A percentile compares a stretch with the other conserved stretches of the same genome.
Evolutionary conservation across 2,113 vertebrate species (phyloP).

Genomic region (Strix uralensis): DNA sequence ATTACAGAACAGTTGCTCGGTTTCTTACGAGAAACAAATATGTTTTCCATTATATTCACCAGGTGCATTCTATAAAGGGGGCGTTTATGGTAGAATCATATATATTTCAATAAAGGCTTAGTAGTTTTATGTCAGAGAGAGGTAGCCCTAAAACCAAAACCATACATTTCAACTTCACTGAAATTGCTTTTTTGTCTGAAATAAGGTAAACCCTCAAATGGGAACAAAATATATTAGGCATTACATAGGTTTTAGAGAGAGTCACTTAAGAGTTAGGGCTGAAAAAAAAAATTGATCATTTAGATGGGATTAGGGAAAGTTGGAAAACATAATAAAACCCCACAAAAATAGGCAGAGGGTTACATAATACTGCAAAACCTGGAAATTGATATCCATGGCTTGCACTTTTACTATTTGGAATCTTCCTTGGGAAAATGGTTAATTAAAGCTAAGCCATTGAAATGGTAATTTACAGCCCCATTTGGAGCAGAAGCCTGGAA

Average conservation of each 20-base stretch:
- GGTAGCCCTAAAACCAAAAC: constrained; percentile 55
- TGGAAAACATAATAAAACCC: background rate
- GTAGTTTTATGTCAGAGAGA: constrained; percentile 58
- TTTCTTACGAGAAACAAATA: constrained; percentile 15
- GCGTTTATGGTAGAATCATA: constrained; percentile 60
- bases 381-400: background rate
- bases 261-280: background rate
- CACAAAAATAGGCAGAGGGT: background rate
- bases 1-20: background rate
- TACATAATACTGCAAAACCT: background rate
- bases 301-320: background rate
- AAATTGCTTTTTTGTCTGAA: constrained; percentile 25
- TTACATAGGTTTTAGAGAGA: constrained; percentile 1
- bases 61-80: constrained; percentile 66
- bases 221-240: constrained; percentile 14
- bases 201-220: constrained; percentile 2
- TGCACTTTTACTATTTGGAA: background rate
- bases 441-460: constrained; percentile 46
- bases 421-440: constrained; percentile 40
- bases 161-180: constrained; percentile 36
- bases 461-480: constrained; percentile 1
- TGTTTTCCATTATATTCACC: constrained; percentile 57
- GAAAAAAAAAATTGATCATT: background rate
- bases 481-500: constrained; percentile 1
- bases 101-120: constrained; percentile 67